Percentiles rank a stretch among this genome's conserved stretches.
Evolutionary conservation across 2,113 vertebrate species (phyloP).

Genomic region (Sturnus vulgaris): DNA sequence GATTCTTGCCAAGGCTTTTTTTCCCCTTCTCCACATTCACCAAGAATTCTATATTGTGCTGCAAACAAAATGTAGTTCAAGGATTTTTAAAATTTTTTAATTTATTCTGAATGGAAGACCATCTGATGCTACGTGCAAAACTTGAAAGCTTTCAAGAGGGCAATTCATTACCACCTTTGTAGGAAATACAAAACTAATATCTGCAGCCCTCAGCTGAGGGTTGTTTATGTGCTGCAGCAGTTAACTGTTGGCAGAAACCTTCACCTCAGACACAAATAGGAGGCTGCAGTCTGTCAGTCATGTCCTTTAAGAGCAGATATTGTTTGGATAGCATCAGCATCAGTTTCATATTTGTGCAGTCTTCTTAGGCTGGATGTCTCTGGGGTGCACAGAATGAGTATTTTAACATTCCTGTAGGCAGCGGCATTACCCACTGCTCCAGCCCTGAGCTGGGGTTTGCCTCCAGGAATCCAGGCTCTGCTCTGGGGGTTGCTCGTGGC

Average conservation of each 20-base stretch:
- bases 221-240: background rate
- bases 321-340: background rate
- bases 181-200: background rate
- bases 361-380: background rate
- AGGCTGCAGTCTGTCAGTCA: conserved; percentile 13
- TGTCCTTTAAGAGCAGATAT: background rate
- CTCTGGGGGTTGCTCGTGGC: background rate
- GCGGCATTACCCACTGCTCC: background rate
- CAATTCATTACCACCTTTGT: background rate
- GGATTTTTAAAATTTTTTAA: background rate
- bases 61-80: conserved; percentile 17
- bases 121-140: background rate
- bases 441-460: background rate
- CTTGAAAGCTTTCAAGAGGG: background rate
- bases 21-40: background rate
- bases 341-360: background rate
- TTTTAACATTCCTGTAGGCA: background rate
- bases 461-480: background rate
- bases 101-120: background rate
- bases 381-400: background rate
- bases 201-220: background rate
- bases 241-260: conserved; percentile 14
- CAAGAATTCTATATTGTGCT: background rate
- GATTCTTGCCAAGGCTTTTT: background rate
- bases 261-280: background rate